Evolutionary conservation across 2,113 vertebrate genomes (phyloP), one percentile per base, ranked within the genome.

Genomic region (Gavia stellata): DNA sequence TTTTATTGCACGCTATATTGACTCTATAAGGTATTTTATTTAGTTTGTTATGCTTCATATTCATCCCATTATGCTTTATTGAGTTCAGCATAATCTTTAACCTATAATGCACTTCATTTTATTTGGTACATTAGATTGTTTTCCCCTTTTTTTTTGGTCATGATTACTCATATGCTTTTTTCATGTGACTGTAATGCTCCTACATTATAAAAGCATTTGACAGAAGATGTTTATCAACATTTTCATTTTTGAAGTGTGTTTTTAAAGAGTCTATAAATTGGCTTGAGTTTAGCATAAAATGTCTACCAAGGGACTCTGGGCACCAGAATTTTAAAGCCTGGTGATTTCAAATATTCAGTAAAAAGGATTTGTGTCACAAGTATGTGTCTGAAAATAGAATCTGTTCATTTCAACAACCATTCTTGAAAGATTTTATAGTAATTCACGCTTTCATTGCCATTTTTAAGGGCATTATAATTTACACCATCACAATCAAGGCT

Each of bases 11-110:
- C 45, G 62, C 14, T 75, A 65, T 68, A 50, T 83, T 68, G 79
- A 88, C 75, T 45, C 33, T 91, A 50, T 81, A 86, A 68, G 72
- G n/a, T 88, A 72, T 92, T 96, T 93, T 95, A 86, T 67, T 91
- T 81, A 86, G 67, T 83, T 93, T 71, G 58, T 86, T 94, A 75
- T 90, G 74, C 31, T 92, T 87, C 47, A 25, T 94, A 92, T 93
- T 93, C 63, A 87, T 72, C 19, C 29, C 31, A 88, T 92, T 96
- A 90, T 83, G 38, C 25, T 86, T 88, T 95, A 94, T 70, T 91
- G 59, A 92, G 20, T 96, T 84, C 63, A 72, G 15, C 10, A 10
- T 94, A 73, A 94, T 95, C 65, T 88, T 95, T 93, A 94, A 88
- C 56, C 65, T 90, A 47, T 56, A 94, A 86, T 49, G 33, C 31